Base-by-base conservation (phyloP, 2,888 invertebrate genomes). In the Caenorhabditis sp. region DNA sequence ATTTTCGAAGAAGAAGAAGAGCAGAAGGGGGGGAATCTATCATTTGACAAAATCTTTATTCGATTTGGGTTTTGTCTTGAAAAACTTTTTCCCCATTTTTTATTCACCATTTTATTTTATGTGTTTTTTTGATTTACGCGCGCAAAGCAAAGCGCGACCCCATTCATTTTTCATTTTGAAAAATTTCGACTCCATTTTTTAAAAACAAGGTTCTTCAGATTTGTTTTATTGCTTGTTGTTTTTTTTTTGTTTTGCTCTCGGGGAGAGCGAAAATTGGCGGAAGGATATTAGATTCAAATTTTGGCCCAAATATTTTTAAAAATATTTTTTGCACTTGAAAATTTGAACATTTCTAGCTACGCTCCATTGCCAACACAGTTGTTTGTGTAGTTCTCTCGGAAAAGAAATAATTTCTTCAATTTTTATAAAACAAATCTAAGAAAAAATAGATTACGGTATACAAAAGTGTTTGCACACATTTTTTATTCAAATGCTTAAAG, bases 21-120 rank as follows among this genome's bases (percentile, higher is more conserved):
- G 58, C 26, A 50, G 62, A 56, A n/a, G n/a, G n/a, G n/a, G n/a
- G 57, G 68, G 21, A 53, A 56, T n/a, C 56, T 36, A 31, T 43
- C 43, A 43, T 43, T 43, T 14, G 43, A 43, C 43, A 43, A 43
- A 43, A 43, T 43, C 43, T 43, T 43, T 43, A 43, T 43, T 43
- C 14, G 43, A 43, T 43, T 43, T 43, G 43, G 43, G 17, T 10
- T 43, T 43, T 43, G 43, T 17, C 12, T 17, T 17, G 14, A 17
- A 43, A 43, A 43, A 43, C 43, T 10, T 14, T 7, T 43, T 3
- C 12, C 12, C 17, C 43, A 10, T 43, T 43, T 43, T 43, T 17
- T 43, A 17, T 43, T 3, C 43, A 14, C 17, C 12, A 3, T 43
- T 43, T 43, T 43, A 43, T 43, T 43, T 43, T 17, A 10, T 43